phyloP scores from a whole-genome alignment of 2,888 invertebrate genomes.

The Spilarctia lutea region DNA sequence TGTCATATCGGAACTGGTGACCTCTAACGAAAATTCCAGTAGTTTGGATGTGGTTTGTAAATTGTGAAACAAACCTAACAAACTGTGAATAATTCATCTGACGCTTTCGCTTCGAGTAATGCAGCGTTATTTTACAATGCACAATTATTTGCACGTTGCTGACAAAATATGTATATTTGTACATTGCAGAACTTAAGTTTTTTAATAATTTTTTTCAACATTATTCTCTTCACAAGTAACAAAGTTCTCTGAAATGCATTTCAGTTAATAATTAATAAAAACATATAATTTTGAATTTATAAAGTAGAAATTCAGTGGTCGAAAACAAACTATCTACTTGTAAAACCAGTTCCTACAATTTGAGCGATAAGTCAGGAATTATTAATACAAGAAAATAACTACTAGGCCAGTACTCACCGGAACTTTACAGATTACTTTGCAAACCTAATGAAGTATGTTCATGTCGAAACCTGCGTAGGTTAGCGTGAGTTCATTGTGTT shows the following conservation, averaged over 20 bases:
- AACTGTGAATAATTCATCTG: conserved; percentile 70
- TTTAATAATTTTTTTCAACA: too few species aligned
- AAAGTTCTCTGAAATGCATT: neutral
- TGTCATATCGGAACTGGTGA: conserved; percentile 10
- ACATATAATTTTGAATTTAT: neutral
- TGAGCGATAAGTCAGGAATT: neutral
- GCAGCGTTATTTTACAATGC: conserved; percentile 71
- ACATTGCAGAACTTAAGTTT: neutral
- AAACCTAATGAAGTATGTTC: conserved; percentile 15
- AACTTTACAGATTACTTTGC: neutral
- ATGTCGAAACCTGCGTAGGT: conserved; percentile 25
- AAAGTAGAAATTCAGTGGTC: neutral
- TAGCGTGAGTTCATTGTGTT: conserved; percentile 19
- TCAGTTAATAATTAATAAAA: neutral
- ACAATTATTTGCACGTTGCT: conserved; percentile 8
- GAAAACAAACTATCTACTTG: neutral
- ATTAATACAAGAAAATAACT: neutral
- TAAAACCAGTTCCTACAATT: neutral
- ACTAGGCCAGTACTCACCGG: neutral
- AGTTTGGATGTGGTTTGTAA: conserved; percentile 28
- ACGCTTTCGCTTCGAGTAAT: conserved; percentile 78
- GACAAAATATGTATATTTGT: neutral
- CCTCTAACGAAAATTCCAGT: conserved; percentile 15
- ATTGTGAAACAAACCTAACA: conserved; percentile 55
- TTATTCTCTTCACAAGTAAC: too few species aligned